phyloP scores from a whole-genome alignment of 2,797 vertebrate genomes.

The Coregonus sp. region DNA sequence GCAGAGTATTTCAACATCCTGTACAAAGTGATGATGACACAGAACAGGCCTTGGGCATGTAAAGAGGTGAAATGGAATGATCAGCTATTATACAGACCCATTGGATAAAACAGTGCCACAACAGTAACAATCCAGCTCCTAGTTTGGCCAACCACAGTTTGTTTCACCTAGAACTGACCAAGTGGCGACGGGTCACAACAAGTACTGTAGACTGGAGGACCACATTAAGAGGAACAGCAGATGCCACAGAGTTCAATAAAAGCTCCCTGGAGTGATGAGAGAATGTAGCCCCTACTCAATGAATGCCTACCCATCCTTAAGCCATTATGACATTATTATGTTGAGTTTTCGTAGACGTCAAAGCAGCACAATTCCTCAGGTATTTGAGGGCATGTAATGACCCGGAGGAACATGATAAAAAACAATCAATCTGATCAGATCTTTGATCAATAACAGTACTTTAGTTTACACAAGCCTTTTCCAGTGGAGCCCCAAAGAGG shows the following conservation, averaged over 20 bases:
- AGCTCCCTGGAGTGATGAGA: conserved; percentile 73
- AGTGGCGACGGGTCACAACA: conserved; percentile 28
- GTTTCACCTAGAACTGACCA: conserved; percentile 35
- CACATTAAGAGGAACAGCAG: conserved; percentile 37
- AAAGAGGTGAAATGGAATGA: conserved; percentile 63
- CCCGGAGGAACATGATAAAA: conserved; percentile 36
- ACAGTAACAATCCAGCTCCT: conserved; percentile 55
- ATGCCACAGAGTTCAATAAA: conserved; percentile 49
- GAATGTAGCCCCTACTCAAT: conserved; percentile 53
- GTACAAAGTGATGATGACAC: conserved; percentile 52
- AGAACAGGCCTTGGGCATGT: conserved; percentile 27
- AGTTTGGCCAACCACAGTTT: conserved; percentile 48
- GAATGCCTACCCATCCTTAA: conserved; percentile 43
- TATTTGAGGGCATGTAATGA: conserved; percentile 57
- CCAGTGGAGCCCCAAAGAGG: conserved; percentile 42
- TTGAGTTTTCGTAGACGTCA: conserved; percentile 59
- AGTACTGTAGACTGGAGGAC: conserved; percentile 40
- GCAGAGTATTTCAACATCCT: conserved; percentile 33
- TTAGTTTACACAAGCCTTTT: conserved; percentile 38
- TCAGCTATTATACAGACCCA: conserved; percentile 49
- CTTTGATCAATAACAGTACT: conserved; percentile 43
- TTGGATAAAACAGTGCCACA: conserved; percentile 55
- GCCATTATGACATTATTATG: conserved; percentile 15
- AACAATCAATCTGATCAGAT: conserved; percentile 48
- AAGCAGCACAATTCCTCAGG: conserved; percentile 63